phyloP scores from a whole-genome alignment of 1,140 invertebrate genomes.

The Eupeodes corollae region DNA sequence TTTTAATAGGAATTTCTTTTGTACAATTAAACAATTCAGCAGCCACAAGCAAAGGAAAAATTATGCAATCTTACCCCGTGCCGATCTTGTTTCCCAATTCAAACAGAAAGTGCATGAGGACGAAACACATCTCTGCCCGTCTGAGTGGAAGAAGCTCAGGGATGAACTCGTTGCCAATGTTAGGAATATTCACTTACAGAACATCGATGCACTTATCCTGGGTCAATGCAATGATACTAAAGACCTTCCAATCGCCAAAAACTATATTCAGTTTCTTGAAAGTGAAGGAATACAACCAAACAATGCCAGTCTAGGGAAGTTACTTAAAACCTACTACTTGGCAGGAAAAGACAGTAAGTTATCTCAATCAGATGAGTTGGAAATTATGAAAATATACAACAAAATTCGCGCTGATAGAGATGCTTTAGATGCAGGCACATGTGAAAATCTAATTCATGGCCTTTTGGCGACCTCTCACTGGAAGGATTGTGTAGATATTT shows the following conservation, averaged over 20 bases:
- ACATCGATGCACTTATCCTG: conserved; percentile 47
- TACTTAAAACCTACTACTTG: conserved; percentile 42
- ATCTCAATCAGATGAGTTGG: conserved; percentile 39
- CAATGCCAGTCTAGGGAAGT: conserved; percentile 41
- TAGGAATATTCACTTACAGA: conserved; percentile 36
- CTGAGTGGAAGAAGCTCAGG: conserved; percentile 19
- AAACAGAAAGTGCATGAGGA: not conserved
- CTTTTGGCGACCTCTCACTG: conserved; percentile 50
- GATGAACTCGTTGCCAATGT: conserved; percentile 12
- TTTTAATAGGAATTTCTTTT: no score
- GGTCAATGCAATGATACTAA: conserved; percentile 36
- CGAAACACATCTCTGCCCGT: conserved; percentile 6
- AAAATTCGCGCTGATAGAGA: conserved; percentile 43
- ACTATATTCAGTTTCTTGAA: conserved; percentile 46
- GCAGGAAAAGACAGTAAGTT: conserved; percentile 31
- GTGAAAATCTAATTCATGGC: conserved; percentile 45
- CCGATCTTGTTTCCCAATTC: no score
- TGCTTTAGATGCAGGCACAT: conserved; percentile 44
- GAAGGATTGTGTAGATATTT: conserved; percentile 46
- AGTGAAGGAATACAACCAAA: conserved; percentile 38
- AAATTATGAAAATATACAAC: conserved; percentile 44
- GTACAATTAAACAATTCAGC: no score
- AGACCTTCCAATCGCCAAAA: conserved; percentile 41
- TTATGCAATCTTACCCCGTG: no score
- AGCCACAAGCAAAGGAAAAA: no score